Percentiles rank a stretch among this genome's conserved stretches.
phyloP scores from a whole-genome alignment of 2,888 invertebrate genomes.

The Norana najaformis region DNA sequence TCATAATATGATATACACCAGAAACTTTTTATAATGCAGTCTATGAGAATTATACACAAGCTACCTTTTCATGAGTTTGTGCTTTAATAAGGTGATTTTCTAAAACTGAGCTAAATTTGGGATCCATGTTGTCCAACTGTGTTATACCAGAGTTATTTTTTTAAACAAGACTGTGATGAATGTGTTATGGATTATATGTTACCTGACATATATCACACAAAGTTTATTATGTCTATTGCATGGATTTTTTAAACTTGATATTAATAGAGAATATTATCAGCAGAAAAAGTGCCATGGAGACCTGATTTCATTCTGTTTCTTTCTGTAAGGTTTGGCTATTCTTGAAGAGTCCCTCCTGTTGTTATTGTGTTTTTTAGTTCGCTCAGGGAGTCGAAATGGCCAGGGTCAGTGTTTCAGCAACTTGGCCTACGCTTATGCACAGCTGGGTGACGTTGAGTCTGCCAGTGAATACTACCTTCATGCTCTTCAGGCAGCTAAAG shows the following conservation, averaged over 20 bases:
- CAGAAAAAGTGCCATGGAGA: neutral
- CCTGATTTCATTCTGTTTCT: too few species aligned
- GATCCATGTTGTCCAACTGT: neutral
- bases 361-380: slow-evolving; percentile 38
- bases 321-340: neutral
- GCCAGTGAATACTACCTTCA: slow-evolving; percentile 54
- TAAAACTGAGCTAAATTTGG: neutral
- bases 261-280: neutral
- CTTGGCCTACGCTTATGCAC: slow-evolving; percentile 55
- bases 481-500: slow-evolving; percentile 54
- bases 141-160: neutral
- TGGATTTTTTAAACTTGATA: neutral
- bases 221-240: neutral
- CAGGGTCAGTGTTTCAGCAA: slow-evolving; percentile 58
- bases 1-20: too few species aligned
- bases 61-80: too few species aligned
- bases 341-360: too few species aligned
- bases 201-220: neutral
- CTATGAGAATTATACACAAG: too few species aligned
- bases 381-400: slow-evolving; percentile 46
- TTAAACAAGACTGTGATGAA: neutral
- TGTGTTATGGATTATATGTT: neutral
- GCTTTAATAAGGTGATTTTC: neutral
- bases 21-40: too few species aligned
- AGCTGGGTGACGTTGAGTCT: slow-evolving; percentile 47